Conservation (phyloP, 2,113 vertebrate genomes). For the Pyrgilauda ruficollis region DNA sequence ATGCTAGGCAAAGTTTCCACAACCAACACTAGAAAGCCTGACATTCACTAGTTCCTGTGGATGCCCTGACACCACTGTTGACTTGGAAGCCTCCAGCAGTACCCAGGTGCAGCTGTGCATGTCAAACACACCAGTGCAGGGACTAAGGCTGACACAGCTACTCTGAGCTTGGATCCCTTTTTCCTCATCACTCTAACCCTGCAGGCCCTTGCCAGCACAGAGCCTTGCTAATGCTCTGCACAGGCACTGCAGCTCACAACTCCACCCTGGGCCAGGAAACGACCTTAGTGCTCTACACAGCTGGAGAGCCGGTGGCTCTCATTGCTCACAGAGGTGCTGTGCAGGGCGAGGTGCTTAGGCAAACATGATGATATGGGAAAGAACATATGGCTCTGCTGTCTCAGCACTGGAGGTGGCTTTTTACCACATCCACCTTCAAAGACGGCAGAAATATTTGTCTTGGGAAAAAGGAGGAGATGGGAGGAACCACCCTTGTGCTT, state of each 20-base stretch:
- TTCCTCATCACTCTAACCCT: neutral
- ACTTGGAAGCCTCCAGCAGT: neutral
- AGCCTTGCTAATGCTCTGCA: neutral
- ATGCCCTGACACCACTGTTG: neutral
- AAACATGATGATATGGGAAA: neutral
- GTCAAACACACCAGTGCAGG: neutral
- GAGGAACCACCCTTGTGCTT: neutral
- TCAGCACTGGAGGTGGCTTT: slow-evolving; percentile 32
- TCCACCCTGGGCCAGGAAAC: neutral
- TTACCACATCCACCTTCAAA: neutral
- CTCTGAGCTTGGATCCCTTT: neutral
- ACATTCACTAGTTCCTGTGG: neutral
- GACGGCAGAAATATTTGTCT: neutral
- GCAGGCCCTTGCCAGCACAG: neutral
- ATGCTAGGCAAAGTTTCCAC: neutral
- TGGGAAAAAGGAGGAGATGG: neutral
- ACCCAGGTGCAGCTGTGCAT: neutral
- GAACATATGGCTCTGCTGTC: neutral
- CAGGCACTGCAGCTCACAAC: neutral
- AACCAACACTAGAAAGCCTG: neutral
- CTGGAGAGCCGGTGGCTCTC: neutral
- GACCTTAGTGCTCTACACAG: neutral
- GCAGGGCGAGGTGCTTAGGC: neutral
- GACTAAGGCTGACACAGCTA: neutral
- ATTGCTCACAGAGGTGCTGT: neutral